Evolutionary conservation across 2,113 vertebrate species (phyloP).

Genomic region (Drymodes brunneopygia): DNA sequence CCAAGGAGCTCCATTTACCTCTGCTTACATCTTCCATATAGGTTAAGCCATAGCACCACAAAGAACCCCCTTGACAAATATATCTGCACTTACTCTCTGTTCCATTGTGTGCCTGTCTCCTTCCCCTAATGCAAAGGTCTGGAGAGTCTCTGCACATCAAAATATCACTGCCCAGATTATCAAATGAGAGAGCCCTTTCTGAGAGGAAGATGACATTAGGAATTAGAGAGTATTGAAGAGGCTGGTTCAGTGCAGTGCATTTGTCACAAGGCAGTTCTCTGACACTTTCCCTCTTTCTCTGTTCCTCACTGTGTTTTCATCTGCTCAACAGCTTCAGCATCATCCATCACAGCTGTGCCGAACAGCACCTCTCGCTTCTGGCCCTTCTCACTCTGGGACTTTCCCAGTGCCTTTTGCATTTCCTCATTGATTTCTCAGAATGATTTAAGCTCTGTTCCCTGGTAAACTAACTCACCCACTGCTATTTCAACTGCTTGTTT

Average conservation of each 20-base stretch:
- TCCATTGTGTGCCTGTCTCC: background rate
- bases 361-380: background rate
- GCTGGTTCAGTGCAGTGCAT: background rate
- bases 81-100: background rate
- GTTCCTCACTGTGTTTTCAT: background rate
- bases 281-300: accelerated
- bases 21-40: background rate
- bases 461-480: background rate
- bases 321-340: background rate
- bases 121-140: background rate
- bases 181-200: background rate
- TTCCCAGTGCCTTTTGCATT: background rate
- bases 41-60: background rate
- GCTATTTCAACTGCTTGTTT: background rate
- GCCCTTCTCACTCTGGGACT: background rate
- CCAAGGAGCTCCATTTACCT: background rate
- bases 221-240: background rate
- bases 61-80: background rate
- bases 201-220: background rate
- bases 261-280: background rate
- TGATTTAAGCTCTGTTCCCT: background rate
- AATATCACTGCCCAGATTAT: background rate
- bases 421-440: background rate
- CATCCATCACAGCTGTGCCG: background rate
- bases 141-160: background rate